These are phyloP conservation scores for Listronotus oregonensis DNA, from an alignment of 1,140 invertebrate genomes.

Conservation along the genomic window DNA sequence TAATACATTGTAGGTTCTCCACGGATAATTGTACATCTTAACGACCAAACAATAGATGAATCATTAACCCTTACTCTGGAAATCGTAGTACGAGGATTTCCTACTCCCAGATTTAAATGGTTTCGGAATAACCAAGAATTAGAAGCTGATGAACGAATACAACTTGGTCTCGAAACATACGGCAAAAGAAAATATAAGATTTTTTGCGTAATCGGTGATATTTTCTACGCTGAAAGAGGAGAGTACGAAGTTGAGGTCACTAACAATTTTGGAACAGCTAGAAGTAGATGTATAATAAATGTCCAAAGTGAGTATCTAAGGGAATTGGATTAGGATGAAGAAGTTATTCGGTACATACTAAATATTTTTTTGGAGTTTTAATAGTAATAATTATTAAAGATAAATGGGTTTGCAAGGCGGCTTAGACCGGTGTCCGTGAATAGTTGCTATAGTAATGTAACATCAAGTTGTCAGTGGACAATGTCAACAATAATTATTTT, in stretches of 20 bases:
- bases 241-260: conserved; percentile 24
- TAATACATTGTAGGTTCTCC: conserved; percentile 22
- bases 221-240: conserved; percentile 29
- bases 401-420: too few relatives aligned
- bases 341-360: too few relatives aligned
- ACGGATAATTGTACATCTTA: conserved; percentile 22
- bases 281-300: conserved; percentile 21
- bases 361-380: too few relatives aligned
- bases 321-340: too few relatives aligned
- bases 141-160: conserved; percentile 18
- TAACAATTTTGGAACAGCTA: conserved; percentile 16
- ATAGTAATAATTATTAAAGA: too few relatives aligned
- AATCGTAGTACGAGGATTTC: conserved; percentile 21
- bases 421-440: too few relatives aligned
- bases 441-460: too few relatives aligned
- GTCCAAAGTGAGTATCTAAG: conserved; percentile 29
- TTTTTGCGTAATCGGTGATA: conserved; percentile 17
- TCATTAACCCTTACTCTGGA: conserved; percentile 2
- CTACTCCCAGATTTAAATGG: conserved; percentile 27
- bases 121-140: conserved; percentile 29
- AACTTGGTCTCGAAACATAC: conserved; percentile 24
- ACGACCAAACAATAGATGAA: conserved; percentile 28
- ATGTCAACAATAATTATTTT: too few relatives aligned
- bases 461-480: too few relatives aligned
- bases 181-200: conserved; percentile 30